Percentiles rank a stretch among this genome's conserved stretches.
Evolutionary conservation across 2,797 vertebrate species (phyloP).

Genomic region (Parotocinclus haroldoi): DNA sequence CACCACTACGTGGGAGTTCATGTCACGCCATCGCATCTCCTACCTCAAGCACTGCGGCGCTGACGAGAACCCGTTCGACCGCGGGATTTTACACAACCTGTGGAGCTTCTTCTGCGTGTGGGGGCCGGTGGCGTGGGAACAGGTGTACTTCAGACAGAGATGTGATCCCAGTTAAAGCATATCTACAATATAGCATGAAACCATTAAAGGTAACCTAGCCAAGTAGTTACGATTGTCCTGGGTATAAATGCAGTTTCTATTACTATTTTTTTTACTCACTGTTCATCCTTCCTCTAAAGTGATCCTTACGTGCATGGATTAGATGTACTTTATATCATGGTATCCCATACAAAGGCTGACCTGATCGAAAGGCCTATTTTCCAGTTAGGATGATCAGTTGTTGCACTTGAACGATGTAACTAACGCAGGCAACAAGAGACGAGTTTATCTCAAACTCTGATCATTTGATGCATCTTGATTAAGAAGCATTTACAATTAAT

Average conservation of each 20-base stretch:
- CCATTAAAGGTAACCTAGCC: conserved; percentile 15
- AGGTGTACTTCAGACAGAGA: conserved; percentile 77
- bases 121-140: conserved; percentile 82
- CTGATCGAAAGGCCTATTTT: conserved; percentile 19
- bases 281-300: not conserved
- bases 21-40: conserved; percentile 88
- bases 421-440: too few relatives aligned
- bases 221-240: conserved; percentile 5
- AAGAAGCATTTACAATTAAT: too few relatives aligned
- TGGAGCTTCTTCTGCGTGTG: conserved; percentile 89
- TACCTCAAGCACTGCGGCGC: conserved; percentile 84
- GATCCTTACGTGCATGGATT: conserved; percentile 37
- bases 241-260: conserved; percentile 2
- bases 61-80: conserved; percentile 89
- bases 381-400: not conserved
- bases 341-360: conserved; percentile 1
- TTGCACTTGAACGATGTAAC: too few relatives aligned
- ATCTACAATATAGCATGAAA: not conserved
- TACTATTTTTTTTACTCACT: conserved; percentile 6
- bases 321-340: conserved; percentile 18
- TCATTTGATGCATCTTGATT: too few relatives aligned
- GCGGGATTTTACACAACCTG: conserved; percentile 80
- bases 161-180: conserved; percentile 67
- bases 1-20: conserved; percentile 96
- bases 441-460: too few relatives aligned